phyloP scores from a whole-genome alignment of 1,140 invertebrate species.

The Nymphalis io region DNA sequence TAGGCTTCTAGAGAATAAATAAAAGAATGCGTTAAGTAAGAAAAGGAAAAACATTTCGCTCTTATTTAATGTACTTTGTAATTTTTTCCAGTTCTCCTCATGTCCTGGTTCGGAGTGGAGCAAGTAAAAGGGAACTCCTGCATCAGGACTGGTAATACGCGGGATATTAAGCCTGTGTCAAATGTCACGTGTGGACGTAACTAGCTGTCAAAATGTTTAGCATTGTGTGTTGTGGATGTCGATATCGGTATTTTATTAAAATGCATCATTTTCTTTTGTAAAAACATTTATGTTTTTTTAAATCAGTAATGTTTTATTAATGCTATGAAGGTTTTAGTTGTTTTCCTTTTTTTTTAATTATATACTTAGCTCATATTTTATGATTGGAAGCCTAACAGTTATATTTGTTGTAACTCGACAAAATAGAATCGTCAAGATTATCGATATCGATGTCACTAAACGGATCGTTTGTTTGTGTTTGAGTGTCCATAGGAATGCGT shows the following conservation, averaged over 20 bases:
- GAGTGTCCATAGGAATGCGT: slow-evolving; percentile 74
- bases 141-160: slow-evolving; percentile 73
- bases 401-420: too few species aligned
- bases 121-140: slow-evolving; percentile 75
- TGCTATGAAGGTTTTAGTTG: too few species aligned
- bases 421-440: background rate
- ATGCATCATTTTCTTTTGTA: background rate
- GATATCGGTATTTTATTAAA: slow-evolving; percentile 43
- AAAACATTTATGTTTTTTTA: background rate
- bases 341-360: too few species aligned
- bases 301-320: too few species aligned
- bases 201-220: slow-evolving; percentile 43
- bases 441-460: slow-evolving; percentile 49
- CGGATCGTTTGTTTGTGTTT: slow-evolving; percentile 59
- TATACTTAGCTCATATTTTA: too few species aligned
- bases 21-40: too few species aligned
- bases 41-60: background rate
- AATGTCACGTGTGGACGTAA: slow-evolving; percentile 32
- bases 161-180: slow-evolving; percentile 22
- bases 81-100: slow-evolving; percentile 70
- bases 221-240: slow-evolving; percentile 40
- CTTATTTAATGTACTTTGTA: background rate
- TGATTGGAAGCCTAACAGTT: too few species aligned
- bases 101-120: slow-evolving; percentile 77
- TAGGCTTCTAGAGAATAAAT: too few species aligned